Evolutionary conservation across 2,113 vertebrate genomes (phyloP).

Genomic region (Seriola quinqueradiata): DNA sequence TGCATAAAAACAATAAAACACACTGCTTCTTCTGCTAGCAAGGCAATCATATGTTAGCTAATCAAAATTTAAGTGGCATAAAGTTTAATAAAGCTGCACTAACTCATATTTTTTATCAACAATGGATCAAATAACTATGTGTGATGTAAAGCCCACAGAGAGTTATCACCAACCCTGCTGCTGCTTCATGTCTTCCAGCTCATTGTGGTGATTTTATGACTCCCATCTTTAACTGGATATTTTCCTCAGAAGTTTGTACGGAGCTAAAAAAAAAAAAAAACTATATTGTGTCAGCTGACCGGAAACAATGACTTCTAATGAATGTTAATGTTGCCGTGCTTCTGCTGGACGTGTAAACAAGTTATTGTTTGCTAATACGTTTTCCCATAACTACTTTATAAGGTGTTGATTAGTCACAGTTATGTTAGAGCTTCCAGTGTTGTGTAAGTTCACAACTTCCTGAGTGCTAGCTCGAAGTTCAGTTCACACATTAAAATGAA

Average conservation of each 20-base stretch:
- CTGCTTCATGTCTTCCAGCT: background rate
- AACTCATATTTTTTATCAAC: background rate
- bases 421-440: background rate
- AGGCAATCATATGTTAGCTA: background rate
- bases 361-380: background rate
- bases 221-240: background rate
- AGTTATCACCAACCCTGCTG: background rate
- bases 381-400: background rate
- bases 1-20: background rate
- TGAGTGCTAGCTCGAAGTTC: too few species aligned
- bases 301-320: background rate
- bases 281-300: background rate
- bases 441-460: too few species aligned
- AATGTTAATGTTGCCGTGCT: background rate
- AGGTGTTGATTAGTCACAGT: background rate
- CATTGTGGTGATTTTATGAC: background rate
- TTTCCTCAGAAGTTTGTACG: background rate
- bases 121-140: background rate
- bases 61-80: background rate
- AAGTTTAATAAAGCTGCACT: background rate
- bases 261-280: background rate
- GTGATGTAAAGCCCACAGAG: background rate
- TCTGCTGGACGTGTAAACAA: background rate
- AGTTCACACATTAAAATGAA: too few species aligned
- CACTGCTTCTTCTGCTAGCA: background rate